Conservation (phyloP, 2,113 vertebrate genomes). For the Polyodon spathula region DNA sequence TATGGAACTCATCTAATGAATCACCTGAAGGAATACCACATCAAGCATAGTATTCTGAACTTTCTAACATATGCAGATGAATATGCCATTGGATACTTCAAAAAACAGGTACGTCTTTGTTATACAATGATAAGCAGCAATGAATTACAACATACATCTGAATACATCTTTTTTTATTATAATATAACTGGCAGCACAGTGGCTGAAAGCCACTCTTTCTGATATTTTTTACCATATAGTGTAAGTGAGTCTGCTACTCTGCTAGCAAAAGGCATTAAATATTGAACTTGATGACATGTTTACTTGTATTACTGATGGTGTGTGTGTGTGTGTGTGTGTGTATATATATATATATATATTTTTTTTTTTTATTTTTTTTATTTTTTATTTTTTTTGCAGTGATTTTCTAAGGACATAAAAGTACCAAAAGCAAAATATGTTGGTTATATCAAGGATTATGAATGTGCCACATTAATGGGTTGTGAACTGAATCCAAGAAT, state of each 20-base stretch:
- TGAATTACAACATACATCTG: too few species aligned
- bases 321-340: too few species aligned
- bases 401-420: slow-evolving; percentile 98
- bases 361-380: background rate
- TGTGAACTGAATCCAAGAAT: slow-evolving; percentile 95
- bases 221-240: background rate
- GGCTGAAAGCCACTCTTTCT: too few species aligned
- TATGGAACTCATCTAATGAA: slow-evolving; percentile 98
- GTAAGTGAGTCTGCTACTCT: too few species aligned
- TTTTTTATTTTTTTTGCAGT: slow-evolving; percentile 48
- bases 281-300: too few species aligned
- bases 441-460: slow-evolving; percentile 97
- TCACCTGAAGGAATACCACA: slow-evolving; percentile 96
- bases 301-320: background rate
- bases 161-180: background rate
- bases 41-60: slow-evolving; percentile 93
- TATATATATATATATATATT: too few species aligned
- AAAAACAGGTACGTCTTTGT: slow-evolving; percentile 76
- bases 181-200: too few species aligned
- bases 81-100: slow-evolving; percentile 97
- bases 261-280: too few species aligned
- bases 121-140: too few species aligned
- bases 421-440: slow-evolving; percentile 91
- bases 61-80: slow-evolving; percentile 98
- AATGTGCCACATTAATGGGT: slow-evolving; percentile 96